Evolutionary conservation across 2,113 vertebrate genomes (phyloP).

Genomic region (Pandion haliaetus): DNA sequence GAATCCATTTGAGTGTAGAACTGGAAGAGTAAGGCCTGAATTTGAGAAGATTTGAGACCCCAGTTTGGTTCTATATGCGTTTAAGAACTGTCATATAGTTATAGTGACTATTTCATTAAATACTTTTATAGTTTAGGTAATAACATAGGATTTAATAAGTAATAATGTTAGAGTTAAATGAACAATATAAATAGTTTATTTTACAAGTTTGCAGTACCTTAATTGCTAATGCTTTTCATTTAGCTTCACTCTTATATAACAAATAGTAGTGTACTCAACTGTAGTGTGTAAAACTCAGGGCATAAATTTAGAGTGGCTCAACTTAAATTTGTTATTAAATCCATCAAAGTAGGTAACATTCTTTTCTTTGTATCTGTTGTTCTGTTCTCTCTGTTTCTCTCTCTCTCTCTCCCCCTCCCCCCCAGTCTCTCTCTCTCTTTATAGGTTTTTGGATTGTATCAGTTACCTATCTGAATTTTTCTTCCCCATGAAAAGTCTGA

Average conservation of each 20-base stretch:
- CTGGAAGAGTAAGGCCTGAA: background rate
- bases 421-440: background rate
- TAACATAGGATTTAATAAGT: background rate
- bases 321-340: background rate
- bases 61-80: background rate
- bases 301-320: background rate
- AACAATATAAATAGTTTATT: background rate
- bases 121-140: background rate
- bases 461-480: conserved; percentile 32
- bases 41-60: background rate
- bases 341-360: background rate
- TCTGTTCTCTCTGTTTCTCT: background rate
- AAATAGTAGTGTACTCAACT: background rate
- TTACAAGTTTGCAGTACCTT: background rate
- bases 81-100: background rate
- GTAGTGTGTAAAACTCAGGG: background rate
- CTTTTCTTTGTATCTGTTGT: background rate
- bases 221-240: background rate
- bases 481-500: conserved; percentile 37
- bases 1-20: background rate
- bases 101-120: background rate
- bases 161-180: background rate
- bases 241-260: background rate
- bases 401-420: background rate
- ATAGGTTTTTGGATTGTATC: conserved; percentile 46